Conservation (phyloP, 2,113 vertebrate genomes). For the Siniperca chuatsi region DNA sequence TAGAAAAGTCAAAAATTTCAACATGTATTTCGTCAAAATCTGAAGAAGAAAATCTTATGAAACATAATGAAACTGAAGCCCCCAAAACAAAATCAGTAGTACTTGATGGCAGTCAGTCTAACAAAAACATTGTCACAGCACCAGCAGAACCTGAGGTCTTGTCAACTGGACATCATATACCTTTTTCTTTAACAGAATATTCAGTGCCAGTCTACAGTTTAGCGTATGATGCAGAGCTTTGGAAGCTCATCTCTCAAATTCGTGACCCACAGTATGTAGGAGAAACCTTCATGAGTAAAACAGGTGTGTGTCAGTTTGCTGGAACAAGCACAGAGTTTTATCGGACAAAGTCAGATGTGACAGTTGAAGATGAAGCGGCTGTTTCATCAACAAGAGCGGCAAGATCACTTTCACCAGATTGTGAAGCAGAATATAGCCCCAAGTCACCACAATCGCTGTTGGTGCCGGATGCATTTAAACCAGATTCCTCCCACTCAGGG, state of each 20-base stretch:
- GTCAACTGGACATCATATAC: conserved; percentile 4
- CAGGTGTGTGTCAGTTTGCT: conserved; percentile 31
- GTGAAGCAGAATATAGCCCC: conserved; percentile 46
- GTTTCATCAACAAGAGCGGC: too few relatives aligned
- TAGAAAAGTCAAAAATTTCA: conserved; percentile 3
- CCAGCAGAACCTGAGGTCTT: not conserved
- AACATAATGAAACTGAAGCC: not conserved
- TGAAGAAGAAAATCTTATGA: not conserved
- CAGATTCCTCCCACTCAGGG: conserved; percentile 50
- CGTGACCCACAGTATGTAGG: conserved; percentile 78
- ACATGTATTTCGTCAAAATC: not conserved
- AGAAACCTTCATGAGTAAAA: conserved; percentile 53
- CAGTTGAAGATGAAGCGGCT: not conserved
- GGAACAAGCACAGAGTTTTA: not conserved
- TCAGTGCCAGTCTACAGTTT: conserved; percentile 28
- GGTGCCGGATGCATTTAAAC: not conserved
- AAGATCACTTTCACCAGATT: conserved; percentile 51
- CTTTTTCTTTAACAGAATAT: not conserved
- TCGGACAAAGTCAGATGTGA: not conserved
- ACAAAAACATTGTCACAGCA: not conserved
- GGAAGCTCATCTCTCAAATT: conserved; percentile 76
- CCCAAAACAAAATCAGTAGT: not conserved
- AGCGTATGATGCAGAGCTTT: conserved; percentile 47
- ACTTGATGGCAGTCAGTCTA: not conserved
- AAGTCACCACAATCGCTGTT: conserved; percentile 37